Percentiles rank a stretch among this genome's conserved stretches.
These are phyloP conservation scores for Meiosimyza decipiens DNA, from an alignment of 2,888 invertebrate genomes.

Conservation along the genomic window DNA sequence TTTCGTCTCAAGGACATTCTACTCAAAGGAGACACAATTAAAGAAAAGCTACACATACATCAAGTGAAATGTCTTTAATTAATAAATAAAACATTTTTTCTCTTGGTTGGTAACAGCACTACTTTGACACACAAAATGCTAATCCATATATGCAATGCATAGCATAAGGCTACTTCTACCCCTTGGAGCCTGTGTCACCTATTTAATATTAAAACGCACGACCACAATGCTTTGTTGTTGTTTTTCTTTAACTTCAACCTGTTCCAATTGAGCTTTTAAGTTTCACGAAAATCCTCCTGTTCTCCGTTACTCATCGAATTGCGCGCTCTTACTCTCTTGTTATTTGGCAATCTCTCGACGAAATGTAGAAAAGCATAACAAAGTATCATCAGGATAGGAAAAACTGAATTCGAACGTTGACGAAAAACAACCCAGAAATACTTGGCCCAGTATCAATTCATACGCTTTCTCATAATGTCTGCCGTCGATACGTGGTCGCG, in stretches of 20 bases:
- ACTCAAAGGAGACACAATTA: too few species aligned
- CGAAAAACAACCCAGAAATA: slow-evolving; percentile 54
- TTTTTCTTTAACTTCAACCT: slow-evolving; percentile 23
- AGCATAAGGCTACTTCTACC: too few species aligned
- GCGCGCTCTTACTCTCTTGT: background rate
- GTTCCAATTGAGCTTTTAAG: slow-evolving; percentile 22
- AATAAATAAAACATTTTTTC: too few species aligned
- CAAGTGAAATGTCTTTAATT: too few species aligned
- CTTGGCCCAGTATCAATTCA: slow-evolving; percentile 67
- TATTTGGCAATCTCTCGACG: background rate
- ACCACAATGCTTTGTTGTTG: background rate
- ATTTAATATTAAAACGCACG: slow-evolving; percentile 4
- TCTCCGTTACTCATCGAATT: background rate
- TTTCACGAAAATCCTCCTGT: background rate
- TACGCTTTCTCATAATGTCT: slow-evolving; percentile 66
- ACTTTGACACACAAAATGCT: too few species aligned
- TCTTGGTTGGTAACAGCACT: too few species aligned
- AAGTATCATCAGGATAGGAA: slow-evolving; percentile 25
- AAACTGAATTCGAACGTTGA: slow-evolving; percentile 33
- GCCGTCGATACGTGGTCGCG: slow-evolving; percentile 53
- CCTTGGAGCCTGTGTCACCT: background rate
- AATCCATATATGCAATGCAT: too few species aligned
- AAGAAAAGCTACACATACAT: too few species aligned
- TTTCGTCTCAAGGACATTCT: too few species aligned
- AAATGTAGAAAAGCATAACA: slow-evolving; percentile 10